A percentile compares a stretch with the other conserved stretches of the same genome.
These are phyloP conservation scores for Dinomys branickii DNA, from an alignment of 2,113 vertebrate species.

Conservation along the genomic window DNA sequence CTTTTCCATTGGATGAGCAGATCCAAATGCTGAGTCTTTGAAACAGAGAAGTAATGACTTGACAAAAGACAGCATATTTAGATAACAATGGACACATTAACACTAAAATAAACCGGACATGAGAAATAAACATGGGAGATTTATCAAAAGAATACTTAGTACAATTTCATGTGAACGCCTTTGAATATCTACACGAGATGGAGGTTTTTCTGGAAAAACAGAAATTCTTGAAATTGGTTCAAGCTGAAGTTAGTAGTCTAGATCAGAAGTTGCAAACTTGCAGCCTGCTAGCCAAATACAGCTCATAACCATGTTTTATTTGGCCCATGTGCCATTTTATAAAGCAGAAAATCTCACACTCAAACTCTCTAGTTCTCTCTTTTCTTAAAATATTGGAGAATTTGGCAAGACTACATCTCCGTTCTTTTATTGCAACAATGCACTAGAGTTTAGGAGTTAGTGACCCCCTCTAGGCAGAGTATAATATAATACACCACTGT, in stretches of 20 bases:
- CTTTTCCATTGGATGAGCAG: neutral
- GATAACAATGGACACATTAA: neutral
- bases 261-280: neutral
- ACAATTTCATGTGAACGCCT: neutral
- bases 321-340: slow-evolving; percentile 26
- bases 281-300: slow-evolving; percentile 9
- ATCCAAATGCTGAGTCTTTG: neutral
- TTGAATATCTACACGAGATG: neutral
- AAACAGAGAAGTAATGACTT: neutral
- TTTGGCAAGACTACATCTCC: neutral
- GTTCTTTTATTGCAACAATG: neutral
- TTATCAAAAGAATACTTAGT: neutral
- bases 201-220: slow-evolving; percentile 49
- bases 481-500: neutral
- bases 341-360: slow-evolving; percentile 38
- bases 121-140: neutral
- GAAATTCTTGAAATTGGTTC: slow-evolving; percentile 18
- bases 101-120: neutral
- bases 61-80: neutral
- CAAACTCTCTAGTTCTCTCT: neutral
- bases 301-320: neutral
- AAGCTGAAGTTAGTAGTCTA: slow-evolving; percentile 22
- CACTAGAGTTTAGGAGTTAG: neutral
- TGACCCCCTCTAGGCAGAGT: neutral
- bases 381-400: slow-evolving; percentile 30